phyloP scores from a whole-genome alignment of 1,140 invertebrate species.

The Paralvinella palmiformis region DNA sequence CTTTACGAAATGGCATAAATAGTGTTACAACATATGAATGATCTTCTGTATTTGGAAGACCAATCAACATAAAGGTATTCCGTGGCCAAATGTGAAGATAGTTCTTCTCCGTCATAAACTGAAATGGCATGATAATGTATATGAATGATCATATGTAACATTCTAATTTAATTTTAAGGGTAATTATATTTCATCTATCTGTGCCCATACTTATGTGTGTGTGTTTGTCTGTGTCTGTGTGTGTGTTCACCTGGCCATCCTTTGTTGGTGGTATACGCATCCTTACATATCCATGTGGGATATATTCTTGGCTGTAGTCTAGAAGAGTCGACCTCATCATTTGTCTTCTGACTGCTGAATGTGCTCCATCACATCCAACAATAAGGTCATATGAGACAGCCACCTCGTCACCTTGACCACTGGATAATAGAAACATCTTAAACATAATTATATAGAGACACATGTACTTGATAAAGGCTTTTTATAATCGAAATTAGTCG shows the following conservation, averaged over 20 bases:
- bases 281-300: conserved; percentile 93
- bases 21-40: conserved; percentile 90
- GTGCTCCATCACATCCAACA: conserved; percentile 91
- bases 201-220: too few relatives aligned
- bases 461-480: neutral
- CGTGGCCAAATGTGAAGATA: conserved; percentile 97
- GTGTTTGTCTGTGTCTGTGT: too few relatives aligned
- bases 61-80: conserved; percentile 95
- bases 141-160: neutral
- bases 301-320: conserved; percentile 83
- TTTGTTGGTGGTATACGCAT: conserved; percentile 71
- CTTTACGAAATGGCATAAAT: conserved; percentile 82
- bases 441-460: neutral
- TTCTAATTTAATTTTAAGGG: too few relatives aligned
- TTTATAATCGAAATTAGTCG: neutral
- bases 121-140: conserved; percentile 28
- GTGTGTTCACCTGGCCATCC: conserved; percentile 46
- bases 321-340: conserved; percentile 73
- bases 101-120: conserved; percentile 80
- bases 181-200: too few relatives aligned
- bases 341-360: conserved; percentile 73
- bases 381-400: conserved; percentile 64
- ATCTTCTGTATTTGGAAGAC: conserved; percentile 84
- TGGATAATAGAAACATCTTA: conserved; percentile 10
- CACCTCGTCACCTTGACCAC: conserved; percentile 45